These are phyloP conservation scores for Caiman crocodilus DNA, from an alignment of 2,797 vertebrate genomes.

Conservation along the genomic window DNA sequence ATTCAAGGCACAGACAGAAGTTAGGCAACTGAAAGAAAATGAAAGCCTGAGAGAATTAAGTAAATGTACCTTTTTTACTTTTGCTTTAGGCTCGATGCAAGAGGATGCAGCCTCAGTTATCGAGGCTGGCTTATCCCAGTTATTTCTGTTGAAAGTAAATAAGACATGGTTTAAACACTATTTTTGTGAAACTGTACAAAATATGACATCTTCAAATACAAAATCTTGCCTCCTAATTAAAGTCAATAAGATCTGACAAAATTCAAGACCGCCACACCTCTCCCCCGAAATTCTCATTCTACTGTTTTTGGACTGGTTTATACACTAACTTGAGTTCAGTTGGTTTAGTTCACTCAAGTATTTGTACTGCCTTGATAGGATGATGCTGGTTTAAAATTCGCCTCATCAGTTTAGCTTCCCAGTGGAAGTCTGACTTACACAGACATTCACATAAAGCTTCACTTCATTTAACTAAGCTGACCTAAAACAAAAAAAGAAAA, in stretches of 20 bases:
- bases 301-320: too few species aligned
- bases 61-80: constrained; percentile 89
- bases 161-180: not conserved
- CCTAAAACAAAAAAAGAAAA: too few species aligned
- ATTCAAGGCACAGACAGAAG: too few species aligned
- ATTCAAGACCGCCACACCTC: not conserved
- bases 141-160: constrained; percentile 83
- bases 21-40: not conserved
- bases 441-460: too few species aligned
- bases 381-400: not conserved
- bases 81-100: constrained; percentile 88
- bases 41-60: too few species aligned
- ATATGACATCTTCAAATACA: not conserved
- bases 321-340: too few species aligned
- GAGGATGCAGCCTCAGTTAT: constrained; percentile 90
- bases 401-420: not conserved
- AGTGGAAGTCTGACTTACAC: too few species aligned
- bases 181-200: not conserved
- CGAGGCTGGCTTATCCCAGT: constrained; percentile 90
- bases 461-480: too few species aligned
- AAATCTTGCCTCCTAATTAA: not conserved
- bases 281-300: too few species aligned
- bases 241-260: not conserved
- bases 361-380: too few species aligned
- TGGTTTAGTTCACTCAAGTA: too few species aligned